A percentile compares a stretch with the other conserved stretches of the same genome.
Conservation (phyloP, 2,113 vertebrate species). For the Benitochromis conjunctus region DNA sequence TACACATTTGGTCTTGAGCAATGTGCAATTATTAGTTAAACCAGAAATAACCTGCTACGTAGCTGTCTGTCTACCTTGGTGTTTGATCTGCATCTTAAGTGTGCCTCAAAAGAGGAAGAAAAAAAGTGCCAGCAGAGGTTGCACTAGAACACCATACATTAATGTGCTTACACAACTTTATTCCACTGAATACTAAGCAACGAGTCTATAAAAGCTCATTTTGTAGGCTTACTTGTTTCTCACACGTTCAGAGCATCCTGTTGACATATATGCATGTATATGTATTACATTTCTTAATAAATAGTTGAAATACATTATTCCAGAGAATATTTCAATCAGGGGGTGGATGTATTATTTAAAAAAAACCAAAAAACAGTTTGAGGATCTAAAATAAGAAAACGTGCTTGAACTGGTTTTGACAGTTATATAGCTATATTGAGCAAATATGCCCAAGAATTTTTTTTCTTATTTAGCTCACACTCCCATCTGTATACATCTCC, state of each 20-base stretch:
- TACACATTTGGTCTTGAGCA: background rate
- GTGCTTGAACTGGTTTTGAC: background rate
- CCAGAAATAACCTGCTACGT: background rate
- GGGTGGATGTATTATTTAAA: background rate
- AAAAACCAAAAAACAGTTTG: background rate
- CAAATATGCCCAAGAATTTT: background rate
- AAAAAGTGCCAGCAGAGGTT: background rate
- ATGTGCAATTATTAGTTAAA: background rate
- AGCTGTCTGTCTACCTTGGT: background rate
- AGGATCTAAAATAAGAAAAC: background rate
- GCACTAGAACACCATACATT: background rate
- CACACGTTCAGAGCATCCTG: background rate
- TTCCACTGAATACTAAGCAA: background rate
- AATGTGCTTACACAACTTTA: background rate
- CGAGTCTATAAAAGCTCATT: background rate
- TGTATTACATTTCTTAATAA: background rate
- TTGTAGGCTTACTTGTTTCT: background rate
- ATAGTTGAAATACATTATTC: background rate
- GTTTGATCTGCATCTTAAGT: background rate
- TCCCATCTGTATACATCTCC: constrained; percentile 25
- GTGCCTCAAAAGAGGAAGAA: background rate
- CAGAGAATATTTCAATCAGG: background rate
- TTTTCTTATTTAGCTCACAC: constrained; percentile 13
- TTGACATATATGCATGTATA: background rate
- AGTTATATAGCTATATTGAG: constrained; percentile 5